Evolutionary conservation across 2,888 invertebrate species (phyloP).

Genomic region (Oligia fasciuncula): DNA sequence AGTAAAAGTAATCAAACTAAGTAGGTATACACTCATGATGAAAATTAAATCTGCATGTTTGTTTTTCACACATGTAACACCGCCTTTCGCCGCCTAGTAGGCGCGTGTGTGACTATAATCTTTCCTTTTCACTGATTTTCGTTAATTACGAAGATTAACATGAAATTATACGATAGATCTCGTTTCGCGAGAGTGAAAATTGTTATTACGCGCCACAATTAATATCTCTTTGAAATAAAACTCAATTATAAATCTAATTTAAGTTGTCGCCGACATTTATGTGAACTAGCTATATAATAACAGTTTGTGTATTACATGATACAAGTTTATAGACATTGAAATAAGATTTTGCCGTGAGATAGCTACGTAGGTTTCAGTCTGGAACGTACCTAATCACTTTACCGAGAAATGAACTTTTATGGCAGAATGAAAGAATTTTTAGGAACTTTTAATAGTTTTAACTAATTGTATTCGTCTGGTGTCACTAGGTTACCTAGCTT

Average conservation of each 20-base stretch:
- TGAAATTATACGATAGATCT: slow-evolving; percentile 70
- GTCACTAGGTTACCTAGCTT: neutral
- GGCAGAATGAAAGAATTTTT: slow-evolving; percentile 16
- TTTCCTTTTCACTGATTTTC: slow-evolving; percentile 70
- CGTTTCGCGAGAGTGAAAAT: slow-evolving; percentile 75
- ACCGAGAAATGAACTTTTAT: slow-evolving; percentile 41
- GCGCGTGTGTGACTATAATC: slow-evolving; percentile 45
- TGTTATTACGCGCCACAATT: slow-evolving; percentile 70
- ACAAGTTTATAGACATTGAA: slow-evolving; percentile 50
- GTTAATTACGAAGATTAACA: slow-evolving; percentile 72
- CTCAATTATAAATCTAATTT: slow-evolving; percentile 73
- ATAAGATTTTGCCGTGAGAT: slow-evolving; percentile 48
- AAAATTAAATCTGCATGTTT: slow-evolving; percentile 11
- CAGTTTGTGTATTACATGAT: slow-evolving; percentile 60
- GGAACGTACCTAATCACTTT: slow-evolving; percentile 23
- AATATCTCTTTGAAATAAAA: slow-evolving; percentile 72
- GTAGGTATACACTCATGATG: neutral
- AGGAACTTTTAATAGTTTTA: slow-evolving; percentile 7
- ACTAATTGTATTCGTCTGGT: slow-evolving; percentile 7
- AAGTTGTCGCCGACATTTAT: slow-evolving; percentile 62
- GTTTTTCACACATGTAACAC: slow-evolving; percentile 17
- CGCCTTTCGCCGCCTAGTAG: slow-evolving; percentile 23
- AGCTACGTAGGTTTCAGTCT: slow-evolving; percentile 26
- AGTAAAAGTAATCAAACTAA: neutral
- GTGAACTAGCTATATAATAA: slow-evolving; percentile 39